Evolutionary conservation across 2,888 invertebrate genomes (phyloP).

Genomic region (Resseliella maxima): DNA sequence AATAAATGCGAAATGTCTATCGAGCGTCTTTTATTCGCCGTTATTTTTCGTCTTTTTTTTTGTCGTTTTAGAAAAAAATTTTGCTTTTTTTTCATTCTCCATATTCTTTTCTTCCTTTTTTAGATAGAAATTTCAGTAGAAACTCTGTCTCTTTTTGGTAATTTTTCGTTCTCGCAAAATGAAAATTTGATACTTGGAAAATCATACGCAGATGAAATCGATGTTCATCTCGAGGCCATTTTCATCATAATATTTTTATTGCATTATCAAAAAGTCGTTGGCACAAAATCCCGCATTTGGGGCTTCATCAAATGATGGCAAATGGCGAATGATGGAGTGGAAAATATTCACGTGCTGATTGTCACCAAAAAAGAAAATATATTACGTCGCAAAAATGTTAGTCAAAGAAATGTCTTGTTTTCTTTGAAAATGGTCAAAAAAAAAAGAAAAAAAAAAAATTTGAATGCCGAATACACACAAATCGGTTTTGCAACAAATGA

Average conservation of each 20-base stretch:
- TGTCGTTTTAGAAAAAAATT: no score
- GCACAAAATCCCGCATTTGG: background rate
- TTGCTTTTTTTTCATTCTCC: no score
- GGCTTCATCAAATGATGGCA: background rate
- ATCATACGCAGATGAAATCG: background rate
- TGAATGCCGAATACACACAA: background rate
- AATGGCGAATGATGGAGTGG: background rate
- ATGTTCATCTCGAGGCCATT: background rate
- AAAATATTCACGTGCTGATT: background rate
- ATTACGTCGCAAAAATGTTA: background rate
- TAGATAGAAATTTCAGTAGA: no score
- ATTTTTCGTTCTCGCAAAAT: no score
- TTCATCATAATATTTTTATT: slow-evolving; percentile 45
- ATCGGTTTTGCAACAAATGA: background rate
- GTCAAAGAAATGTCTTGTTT: background rate
- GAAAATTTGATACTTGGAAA: no score
- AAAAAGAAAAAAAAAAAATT: no score
- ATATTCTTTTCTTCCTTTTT: no score
- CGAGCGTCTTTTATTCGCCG: no score
- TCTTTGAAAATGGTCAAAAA: slow-evolving; percentile 3
- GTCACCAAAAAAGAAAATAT: background rate
- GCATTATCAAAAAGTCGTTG: slow-evolving; percentile 40
- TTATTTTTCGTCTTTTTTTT: no score
- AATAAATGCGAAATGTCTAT: no score
- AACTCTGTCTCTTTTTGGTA: no score